Evolutionary conservation across 2,888 invertebrate genomes (phyloP), one percentile per base, ranked within the genome.

Genomic region (Drosophila monieri): DNA sequence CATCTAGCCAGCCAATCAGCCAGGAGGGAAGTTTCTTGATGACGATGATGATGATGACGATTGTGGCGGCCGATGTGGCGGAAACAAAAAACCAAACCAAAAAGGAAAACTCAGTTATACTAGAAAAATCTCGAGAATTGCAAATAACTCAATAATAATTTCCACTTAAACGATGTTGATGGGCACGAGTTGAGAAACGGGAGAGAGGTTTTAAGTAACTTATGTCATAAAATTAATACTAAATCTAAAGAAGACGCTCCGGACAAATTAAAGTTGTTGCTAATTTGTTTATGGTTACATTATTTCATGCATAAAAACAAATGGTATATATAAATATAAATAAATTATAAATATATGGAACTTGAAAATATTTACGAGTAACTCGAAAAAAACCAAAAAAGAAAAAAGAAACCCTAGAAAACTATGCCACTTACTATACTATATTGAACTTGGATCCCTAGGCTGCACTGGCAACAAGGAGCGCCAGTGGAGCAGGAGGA

Each of bases 271-370:
- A 83, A 83, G 73, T 81, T 81, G 85, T 85, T 87, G 85, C 87
- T 85, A 81, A 87, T 85, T 89, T 89, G 86, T 86, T 89, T 88
- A 89, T 88, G 86, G 87, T 88, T 88, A 88, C 80, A 89, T 89
- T 88, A 89, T 88, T 89, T 88, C 84, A 87, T 85, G 80, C 81
- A 80, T 88, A 73, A 76, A 74, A 71, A 65, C 49, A 73, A 57
- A 58, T 49, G 49, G 43, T 68, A 74, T 54, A 55, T 56, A 54
- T 61, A 58, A 48, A 58, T 52, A 76, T 73, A 73, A 66, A 65
- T 68, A 74, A 70, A 64, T 75, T 73, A 73, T 66, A 74, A 59
- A 59, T 62, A 62, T 76, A 67, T 54, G 56, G 32, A 61, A 61
- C 39, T 59, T 55, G 53, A 56, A 58, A 62, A 66, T 58, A 58